Base-by-base conservation (phyloP, 2,113 vertebrate species). In the Mesocricetus auratus region DNA sequence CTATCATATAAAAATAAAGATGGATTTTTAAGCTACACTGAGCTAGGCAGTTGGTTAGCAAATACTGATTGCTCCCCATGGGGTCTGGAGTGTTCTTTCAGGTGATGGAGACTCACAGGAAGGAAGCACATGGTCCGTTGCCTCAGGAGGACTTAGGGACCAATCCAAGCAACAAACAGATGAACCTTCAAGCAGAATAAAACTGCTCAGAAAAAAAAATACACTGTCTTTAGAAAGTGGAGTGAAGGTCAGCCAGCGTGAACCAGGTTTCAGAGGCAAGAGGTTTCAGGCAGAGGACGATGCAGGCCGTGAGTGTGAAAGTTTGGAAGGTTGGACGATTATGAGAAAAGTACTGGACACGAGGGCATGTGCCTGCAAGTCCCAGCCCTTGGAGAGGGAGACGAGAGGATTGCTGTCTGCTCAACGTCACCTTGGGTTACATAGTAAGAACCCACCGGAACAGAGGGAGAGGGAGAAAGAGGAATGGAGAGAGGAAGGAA, bases 1-100 rank as follows among this genome's bases (percentile, higher is more conserved):
- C 95, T 97, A 97, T 97, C 96, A 33, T 96, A 97, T 97, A 97
- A 97, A 98, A 94, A 96, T 96, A 97, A 97, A 96, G 97, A 97
- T 94, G 95, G 96, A 97, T 96, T 97, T 97, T 98, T 95, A 97
- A 97, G 97, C 96, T 94, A 96, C 91, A 95, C 79, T 81, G 95
- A 97, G 93, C 94, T 74, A 90, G 93, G 71, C 97, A 96, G 95
- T 97, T 60, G 7, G 89, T 94, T 94, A 94, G 95, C 94, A 97
- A 95, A 96, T 81, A 82, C 86, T 73, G 77, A 97, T 94, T 82
- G 74, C 91, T 97, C 96, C 87, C 94, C 26, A 0, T 4, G 50
- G 96, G 94, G 83, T 81, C 86, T 22, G 81, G 42, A 58, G 94
- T 62, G n/a, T 91, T 94, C 89, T 78, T 86, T 74, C 64, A 79